Percentiles rank a stretch among this genome's conserved stretches.
phyloP scores from a whole-genome alignment of 2,797 vertebrate species.

The Yasuhikotakia modesta region DNA sequence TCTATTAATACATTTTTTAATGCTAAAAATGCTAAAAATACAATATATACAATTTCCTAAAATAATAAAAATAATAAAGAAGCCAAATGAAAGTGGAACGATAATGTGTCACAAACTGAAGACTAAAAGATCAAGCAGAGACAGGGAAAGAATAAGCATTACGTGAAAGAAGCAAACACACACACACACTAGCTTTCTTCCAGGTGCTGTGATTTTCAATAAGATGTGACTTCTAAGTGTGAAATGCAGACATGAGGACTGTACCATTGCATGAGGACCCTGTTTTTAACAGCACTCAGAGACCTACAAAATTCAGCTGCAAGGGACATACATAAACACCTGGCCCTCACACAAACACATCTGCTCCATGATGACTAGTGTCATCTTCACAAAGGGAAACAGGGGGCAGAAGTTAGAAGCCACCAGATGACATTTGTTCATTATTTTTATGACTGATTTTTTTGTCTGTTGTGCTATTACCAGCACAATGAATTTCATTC shows the following conservation, averaged over 20 bases:
- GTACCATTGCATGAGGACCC: neutral
- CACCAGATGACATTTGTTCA: constrained; percentile 86
- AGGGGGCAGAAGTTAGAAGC: constrained; percentile 72
- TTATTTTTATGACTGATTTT: constrained; percentile 85
- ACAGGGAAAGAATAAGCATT: neutral
- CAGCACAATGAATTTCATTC: constrained; percentile 81
- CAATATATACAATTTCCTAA: neutral
- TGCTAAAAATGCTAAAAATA: neutral
- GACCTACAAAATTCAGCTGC: constrained; percentile 21
- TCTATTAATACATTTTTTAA: neutral
- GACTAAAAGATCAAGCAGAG: neutral
- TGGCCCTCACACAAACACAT: constrained; percentile 50
- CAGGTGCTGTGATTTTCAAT: neutral
- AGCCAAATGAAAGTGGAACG: neutral
- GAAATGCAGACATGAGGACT: neutral
- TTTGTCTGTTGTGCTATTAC: constrained; percentile 76
- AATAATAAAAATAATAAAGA: neutral
- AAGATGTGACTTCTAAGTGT: neutral
- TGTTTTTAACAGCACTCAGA: constrained; percentile 7
- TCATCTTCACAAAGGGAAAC: constrained; percentile 79
- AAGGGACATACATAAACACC: constrained; percentile 19
- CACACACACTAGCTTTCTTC: neutral
- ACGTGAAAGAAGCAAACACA: neutral
- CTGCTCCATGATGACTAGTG: constrained; percentile 83
- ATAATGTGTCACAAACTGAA: neutral